Evolutionary conservation across 2,888 invertebrate genomes (phyloP), one percentile per base, ranked within the genome.

Genomic region (Drosophila phalerata): DNA sequence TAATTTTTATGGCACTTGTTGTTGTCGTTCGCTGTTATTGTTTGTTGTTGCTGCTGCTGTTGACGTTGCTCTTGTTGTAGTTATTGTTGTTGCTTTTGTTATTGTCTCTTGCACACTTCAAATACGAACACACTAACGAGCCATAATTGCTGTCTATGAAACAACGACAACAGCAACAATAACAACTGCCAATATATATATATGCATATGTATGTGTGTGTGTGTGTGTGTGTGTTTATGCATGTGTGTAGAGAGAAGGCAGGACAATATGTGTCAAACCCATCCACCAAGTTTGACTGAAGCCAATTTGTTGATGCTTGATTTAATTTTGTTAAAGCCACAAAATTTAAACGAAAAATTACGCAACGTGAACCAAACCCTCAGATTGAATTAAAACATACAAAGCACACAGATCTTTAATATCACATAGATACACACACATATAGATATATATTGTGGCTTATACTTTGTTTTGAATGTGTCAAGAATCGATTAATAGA

Each of bases 131-230:
- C 88, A 77, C 86, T 88, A 89, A 89, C 90, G 88, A 88, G 85
- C 89, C 89, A 85, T 85, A 85, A 85, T 89, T 88, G 88, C 86
- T 85, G 88, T 85, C 86, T 78, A 87, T 89, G 82, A 81, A 73
- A 58, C 70, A 69, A 72, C 64, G 65, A 63, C 69, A 69, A 55
- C 68, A 62, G 45, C 69, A 73, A 79, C 75, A 79, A 56, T 61
- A 61, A 49, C 66, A 72, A 57, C 76, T 80, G 70, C 68, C 78
- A 70, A 66, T 74, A 75, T 47, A 37, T 25, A 19, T 43, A 9
- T 32, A 13, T 28, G 5, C 32, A 22, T 43, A n/a, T 48, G 48
- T 40, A 37, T 40, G 47, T 55, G 42, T 38, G 17, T 47, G 13
- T 32, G 13, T 32, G 6, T 38, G 32, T 40, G 22, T 51, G 43